These are phyloP conservation scores for Pogonomyrmex californicus DNA, from an alignment of 1,140 invertebrate genomes.

Conservation along the genomic window DNA sequence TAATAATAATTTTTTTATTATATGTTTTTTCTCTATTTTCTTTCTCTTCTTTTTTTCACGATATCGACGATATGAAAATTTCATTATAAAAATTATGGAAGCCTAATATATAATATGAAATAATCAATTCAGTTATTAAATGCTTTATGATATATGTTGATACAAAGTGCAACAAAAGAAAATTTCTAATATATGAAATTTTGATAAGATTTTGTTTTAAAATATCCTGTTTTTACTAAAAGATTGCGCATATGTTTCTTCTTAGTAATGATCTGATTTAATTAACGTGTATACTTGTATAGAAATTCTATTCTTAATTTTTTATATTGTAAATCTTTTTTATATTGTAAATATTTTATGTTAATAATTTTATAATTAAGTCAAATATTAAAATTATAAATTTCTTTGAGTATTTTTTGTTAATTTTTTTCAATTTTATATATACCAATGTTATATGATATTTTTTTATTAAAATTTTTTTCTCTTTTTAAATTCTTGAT, in stretches of 20 bases:
- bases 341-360: not conserved
- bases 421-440: not conserved
- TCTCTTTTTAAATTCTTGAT: not conserved
- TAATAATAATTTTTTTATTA: not conserved
- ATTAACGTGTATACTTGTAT: not conserved
- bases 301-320: not conserved
- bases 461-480: not conserved
- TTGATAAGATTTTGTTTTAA: not conserved
- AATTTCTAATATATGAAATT: not conserved
- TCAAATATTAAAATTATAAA: not conserved
- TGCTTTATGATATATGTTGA: constrained; percentile 10
- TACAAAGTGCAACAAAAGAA: not conserved
- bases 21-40: not conserved
- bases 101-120: not conserved
- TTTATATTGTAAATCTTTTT: not conserved
- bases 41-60: not conserved
- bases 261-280: not conserved
- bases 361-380: not conserved
- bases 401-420: not conserved
- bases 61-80: not conserved
- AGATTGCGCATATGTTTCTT: not conserved
- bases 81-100: constrained; percentile 3
- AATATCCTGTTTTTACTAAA: constrained; percentile 12
- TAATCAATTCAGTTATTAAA: constrained; percentile 24
- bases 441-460: not conserved